Evolutionary conservation across 2,797 vertebrate genomes (phyloP), one percentile per base, ranked within the genome.

Genomic region (Dicrostonyx torquatus): DNA sequence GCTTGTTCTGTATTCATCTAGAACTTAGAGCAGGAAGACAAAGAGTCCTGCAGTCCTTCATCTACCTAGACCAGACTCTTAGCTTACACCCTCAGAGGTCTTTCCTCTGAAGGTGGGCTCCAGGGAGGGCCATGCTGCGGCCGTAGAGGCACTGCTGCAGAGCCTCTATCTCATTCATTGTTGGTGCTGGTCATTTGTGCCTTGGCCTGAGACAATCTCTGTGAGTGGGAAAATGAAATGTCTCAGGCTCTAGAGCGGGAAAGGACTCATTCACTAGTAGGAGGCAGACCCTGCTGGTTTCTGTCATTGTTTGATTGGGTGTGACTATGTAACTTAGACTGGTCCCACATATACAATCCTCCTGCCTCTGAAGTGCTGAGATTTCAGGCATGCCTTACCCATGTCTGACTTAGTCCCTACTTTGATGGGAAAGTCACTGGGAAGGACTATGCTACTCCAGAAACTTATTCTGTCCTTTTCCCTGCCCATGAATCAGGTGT

Each of bases 161-260:
- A 68, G 50, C 34, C 5, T 50, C 43, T 29, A 37, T 26, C 62
- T 76, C 15, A 24, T 22, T 5, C 5, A 12, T 78, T 40, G n/a
- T 4, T 72, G 13, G 24, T 78, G 26, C 60, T n/a, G 18, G 4
- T 37, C 60, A 34, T 82, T 80, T 5, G 29, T 90, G 18, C 11
- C 45, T 78, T 45, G 14, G 2, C 48, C 60, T 40, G 68, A 88
- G 79, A 62, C 20, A 43, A 20, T 26, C 40, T 87, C 20, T 66
- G 76, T 66, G 76, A 88, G 60, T 50, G n/a, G 70, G 91, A 85
- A 90, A 90, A 73, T 40, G 18, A 84, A 76, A 73, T 40, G 24
- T 70, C 29, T 34, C 60, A 70, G 80, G 29, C 37, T 70, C 50
- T 4, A 45, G 82, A 58, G 34, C 68, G 5, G 1, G 40, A 68